These are phyloP conservation scores for Oncopeltus fasciatus DNA, from an alignment of 1,140 invertebrate species.

Conservation along the genomic window DNA sequence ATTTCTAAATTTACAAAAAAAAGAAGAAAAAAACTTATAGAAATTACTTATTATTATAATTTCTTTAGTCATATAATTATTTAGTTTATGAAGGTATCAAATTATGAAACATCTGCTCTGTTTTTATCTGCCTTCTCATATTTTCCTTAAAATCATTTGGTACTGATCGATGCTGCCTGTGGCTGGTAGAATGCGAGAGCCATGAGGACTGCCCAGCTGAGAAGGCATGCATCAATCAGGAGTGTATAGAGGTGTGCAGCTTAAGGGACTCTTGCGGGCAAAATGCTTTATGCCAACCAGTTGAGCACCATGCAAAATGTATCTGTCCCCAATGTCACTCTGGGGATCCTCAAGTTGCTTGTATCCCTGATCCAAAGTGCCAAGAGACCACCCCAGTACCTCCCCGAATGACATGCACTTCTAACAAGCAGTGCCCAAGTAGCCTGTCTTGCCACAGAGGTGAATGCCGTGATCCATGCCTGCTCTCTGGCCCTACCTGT, in stretches of 20 bases:
- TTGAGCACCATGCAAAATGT: constrained; percentile 67
- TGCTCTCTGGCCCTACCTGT: constrained; percentile 42
- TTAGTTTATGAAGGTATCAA: too few species aligned
- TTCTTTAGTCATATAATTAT: too few species aligned
- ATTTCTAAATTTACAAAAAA: too few species aligned
- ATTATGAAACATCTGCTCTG: neutral
- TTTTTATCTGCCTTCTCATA: neutral
- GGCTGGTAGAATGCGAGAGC: constrained; percentile 63
- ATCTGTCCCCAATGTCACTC: constrained; percentile 75
- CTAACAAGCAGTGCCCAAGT: constrained; percentile 57
- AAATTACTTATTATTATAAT: too few species aligned
- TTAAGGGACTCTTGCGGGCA: constrained; percentile 72
- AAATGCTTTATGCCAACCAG: constrained; percentile 71
- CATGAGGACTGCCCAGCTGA: constrained; percentile 81
- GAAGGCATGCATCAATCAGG: constrained; percentile 72
- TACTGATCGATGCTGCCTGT: constrained; percentile 4
- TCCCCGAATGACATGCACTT: constrained; percentile 21
- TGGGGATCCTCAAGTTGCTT: constrained; percentile 60
- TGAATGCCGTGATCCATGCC: constrained; percentile 66
- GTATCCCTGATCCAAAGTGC: constrained; percentile 61
- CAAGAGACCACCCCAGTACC: constrained; percentile 24
- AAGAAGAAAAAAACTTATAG: too few species aligned
- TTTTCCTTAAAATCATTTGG: neutral
- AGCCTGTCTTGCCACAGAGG: constrained; percentile 57
- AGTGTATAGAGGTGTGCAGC: constrained; percentile 78